These are phyloP conservation scores for Argyrosomus japonicus DNA, from an alignment of 2,113 vertebrate genomes.

Conservation along the genomic window DNA sequence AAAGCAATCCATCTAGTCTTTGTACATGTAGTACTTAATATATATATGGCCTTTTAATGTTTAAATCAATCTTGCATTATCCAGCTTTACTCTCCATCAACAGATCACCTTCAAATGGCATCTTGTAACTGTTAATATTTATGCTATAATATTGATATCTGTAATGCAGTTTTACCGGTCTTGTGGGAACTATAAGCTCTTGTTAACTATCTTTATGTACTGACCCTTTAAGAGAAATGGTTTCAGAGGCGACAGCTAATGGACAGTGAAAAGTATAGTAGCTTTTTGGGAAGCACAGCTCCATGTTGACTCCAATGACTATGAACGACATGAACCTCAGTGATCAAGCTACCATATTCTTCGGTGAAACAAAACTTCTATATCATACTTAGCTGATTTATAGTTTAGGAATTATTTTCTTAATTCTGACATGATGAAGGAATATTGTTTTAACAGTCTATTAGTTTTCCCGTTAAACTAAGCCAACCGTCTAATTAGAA, in stretches of 20 bases:
- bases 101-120: background rate
- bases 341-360: background rate
- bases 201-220: background rate
- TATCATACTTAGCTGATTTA: background rate
- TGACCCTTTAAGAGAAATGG: background rate
- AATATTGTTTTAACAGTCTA: background rate
- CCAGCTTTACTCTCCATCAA: background rate
- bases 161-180: background rate
- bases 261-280: background rate
- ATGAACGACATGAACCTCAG: background rate
- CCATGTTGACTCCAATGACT: background rate
- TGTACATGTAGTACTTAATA: too few species aligned
- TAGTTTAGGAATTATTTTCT: background rate
- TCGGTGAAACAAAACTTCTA: background rate
- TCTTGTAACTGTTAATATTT: background rate
- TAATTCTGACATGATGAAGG: background rate
- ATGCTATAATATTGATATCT: conserved; percentile 4
- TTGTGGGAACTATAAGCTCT: conserved; percentile 1
- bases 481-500: background rate
- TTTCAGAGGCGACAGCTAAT: background rate
- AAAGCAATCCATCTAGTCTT: background rate
- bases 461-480: background rate
- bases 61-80: conserved; percentile 26
- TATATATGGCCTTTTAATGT: conserved; percentile 16
- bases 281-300: background rate